phyloP scores from a whole-genome alignment of 2,797 vertebrate genomes.

The Enteromius afrohamiltoni region DNA sequence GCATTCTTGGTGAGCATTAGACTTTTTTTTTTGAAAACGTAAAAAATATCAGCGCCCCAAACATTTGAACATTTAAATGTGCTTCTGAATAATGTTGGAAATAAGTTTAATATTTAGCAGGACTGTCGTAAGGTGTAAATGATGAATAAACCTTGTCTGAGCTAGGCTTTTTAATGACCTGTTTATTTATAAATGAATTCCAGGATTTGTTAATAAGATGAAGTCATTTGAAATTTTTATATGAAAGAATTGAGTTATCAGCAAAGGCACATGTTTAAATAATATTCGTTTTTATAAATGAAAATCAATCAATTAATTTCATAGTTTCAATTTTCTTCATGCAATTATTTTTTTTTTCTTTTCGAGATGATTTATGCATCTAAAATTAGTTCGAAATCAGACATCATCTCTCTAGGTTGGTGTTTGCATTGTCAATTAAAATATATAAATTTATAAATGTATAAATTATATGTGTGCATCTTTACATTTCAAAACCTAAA shows the following conservation, averaged over 20 bases:
- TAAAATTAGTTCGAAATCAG: not conserved
- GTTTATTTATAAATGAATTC: not conserved
- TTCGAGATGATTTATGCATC: not conserved
- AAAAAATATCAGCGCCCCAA: not conserved
- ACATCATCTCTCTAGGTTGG: not conserved
- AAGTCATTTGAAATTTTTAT: not conserved
- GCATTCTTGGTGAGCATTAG: too few relatives aligned
- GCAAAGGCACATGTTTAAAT: not conserved
- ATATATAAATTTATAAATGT: too few relatives aligned
- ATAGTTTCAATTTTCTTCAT: not conserved
- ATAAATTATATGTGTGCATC: not conserved
- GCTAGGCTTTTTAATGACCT: not conserved
- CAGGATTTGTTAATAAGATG: not conserved
- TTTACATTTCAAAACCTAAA: not conserved
- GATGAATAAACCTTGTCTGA: not conserved
- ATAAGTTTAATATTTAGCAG: not conserved
- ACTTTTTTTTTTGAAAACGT: too few relatives aligned
- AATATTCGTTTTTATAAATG: not conserved
- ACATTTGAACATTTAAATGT: not conserved
- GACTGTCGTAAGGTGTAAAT: not conserved
- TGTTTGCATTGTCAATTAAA: not conserved
- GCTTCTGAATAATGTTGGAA: not conserved
- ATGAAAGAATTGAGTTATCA: not conserved
- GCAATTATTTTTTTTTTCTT: not conserved
- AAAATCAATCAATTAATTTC: not conserved